These are phyloP conservation scores for Pristionchus pacificus DNA, from an alignment of 1,140 invertebrate genomes.

Conservation along the genomic window DNA sequence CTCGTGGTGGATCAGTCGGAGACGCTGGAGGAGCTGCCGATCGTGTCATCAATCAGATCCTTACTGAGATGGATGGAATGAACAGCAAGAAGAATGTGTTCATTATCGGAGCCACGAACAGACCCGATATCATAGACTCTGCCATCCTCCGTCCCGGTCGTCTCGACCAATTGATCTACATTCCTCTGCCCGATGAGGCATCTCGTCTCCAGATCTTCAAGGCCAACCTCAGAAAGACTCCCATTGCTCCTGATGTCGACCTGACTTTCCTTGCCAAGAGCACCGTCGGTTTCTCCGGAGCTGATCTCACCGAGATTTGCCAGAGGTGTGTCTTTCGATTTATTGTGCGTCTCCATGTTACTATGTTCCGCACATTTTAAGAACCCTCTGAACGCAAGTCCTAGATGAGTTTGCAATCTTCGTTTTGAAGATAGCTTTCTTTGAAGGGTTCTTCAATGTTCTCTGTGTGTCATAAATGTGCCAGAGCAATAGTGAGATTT, in stretches of 20 bases:
- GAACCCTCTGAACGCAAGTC: too few relatives aligned
- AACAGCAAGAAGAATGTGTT: slow-evolving; percentile 98
- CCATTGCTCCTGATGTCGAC: slow-evolving; percentile 90
- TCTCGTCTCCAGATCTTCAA: slow-evolving; percentile 90
- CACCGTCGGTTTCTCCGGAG: slow-evolving; percentile 93
- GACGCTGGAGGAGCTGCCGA: slow-evolving; percentile 94
- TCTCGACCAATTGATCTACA: slow-evolving; percentile 98
- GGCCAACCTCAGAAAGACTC: slow-evolving; percentile 92
- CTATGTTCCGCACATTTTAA: too few relatives aligned
- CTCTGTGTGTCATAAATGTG: too few relatives aligned
- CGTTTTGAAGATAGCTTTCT: too few relatives aligned
- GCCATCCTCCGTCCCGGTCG: slow-evolving; percentile 95
- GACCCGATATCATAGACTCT: slow-evolving; percentile 92
- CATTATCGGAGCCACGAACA: slow-evolving; percentile 94
- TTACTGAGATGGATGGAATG: slow-evolving; percentile 99
- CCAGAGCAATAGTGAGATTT: too few relatives aligned
- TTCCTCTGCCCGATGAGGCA: slow-evolving; percentile 96
- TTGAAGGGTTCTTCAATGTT: too few relatives aligned
- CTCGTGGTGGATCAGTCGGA: slow-evolving; percentile 89
- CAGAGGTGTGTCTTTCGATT: slow-evolving; percentile 76
- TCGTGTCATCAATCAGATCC: slow-evolving; percentile 97
- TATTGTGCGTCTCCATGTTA: too few relatives aligned
- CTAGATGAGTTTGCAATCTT: too few relatives aligned
- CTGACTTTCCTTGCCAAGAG: slow-evolving; percentile 89
- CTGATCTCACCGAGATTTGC: slow-evolving; percentile 98